Conservation (phyloP, 2,797 vertebrate species). For the Mastacembelus armatus region DNA sequence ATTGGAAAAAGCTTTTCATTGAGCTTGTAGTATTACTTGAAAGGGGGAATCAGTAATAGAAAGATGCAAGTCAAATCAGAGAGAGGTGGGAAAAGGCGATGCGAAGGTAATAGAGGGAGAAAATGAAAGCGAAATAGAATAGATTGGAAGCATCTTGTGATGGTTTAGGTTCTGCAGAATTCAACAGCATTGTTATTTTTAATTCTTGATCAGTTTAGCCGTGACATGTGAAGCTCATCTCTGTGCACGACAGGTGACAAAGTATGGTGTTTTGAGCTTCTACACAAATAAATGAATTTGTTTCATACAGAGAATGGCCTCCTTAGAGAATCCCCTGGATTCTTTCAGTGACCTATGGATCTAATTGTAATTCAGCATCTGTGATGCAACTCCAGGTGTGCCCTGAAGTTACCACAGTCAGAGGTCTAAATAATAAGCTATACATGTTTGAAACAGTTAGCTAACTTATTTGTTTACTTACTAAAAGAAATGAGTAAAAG, state of each 20-base stretch:
- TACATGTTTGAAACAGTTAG: too few species aligned
- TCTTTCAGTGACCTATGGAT: conserved; percentile 26
- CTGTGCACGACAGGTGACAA: neutral
- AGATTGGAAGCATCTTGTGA: neutral
- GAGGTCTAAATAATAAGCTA: too few species aligned
- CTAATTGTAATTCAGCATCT: conserved; percentile 26
- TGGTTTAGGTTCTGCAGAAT: neutral
- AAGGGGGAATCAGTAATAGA: neutral
- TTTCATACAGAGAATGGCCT: neutral
- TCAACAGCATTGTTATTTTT: neutral
- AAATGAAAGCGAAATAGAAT: neutral
- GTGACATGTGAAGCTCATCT: conserved; percentile 9
- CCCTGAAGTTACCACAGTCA: conserved; percentile 6
- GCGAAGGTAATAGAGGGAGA: neutral
- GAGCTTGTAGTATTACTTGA: conserved; percentile 1
- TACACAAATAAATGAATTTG: neutral
- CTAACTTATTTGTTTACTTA: too few species aligned
- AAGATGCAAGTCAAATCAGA: neutral
- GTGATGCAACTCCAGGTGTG: conserved; percentile 31
- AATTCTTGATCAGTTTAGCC: neutral
- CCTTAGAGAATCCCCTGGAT: conserved; percentile 1
- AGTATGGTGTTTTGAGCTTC: neutral
- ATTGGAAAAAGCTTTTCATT: conserved; percentile 16
- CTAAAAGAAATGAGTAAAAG: too few species aligned
- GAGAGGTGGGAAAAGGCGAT: neutral